phyloP scores from a whole-genome alignment of 2,888 invertebrate species.

The Sclerodermus sp. region DNA sequence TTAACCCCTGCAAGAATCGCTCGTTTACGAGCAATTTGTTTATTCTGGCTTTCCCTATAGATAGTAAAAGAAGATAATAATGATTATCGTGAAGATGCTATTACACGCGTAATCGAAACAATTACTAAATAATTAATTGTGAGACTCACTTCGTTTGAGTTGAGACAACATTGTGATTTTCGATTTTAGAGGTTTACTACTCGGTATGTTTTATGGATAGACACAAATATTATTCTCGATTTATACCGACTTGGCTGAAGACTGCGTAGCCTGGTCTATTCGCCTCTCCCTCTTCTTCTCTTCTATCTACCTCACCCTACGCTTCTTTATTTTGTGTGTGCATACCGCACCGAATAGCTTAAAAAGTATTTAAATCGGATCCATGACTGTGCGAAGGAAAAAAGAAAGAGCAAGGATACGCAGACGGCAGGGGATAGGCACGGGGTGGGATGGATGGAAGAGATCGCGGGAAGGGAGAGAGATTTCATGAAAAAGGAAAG shows the following conservation, averaged over 20 bases:
- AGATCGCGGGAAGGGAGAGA: background rate
- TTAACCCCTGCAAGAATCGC: no score
- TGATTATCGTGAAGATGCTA: slow-evolving; percentile 23
- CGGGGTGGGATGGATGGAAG: no score
- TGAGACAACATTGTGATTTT: slow-evolving; percentile 44
- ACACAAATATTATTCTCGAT: background rate
- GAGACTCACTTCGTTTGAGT: slow-evolving; percentile 19
- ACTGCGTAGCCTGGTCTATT: no score
- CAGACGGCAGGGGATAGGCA: no score
- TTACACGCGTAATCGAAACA: slow-evolving; percentile 10
- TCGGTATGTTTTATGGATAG: slow-evolving; percentile 8
- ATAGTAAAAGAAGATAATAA: slow-evolving; percentile 22
- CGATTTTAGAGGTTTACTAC: slow-evolving; percentile 31
- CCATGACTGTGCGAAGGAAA: no score
- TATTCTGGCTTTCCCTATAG: slow-evolving; percentile 31
- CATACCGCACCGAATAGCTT: no score
- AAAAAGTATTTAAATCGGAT: no score
- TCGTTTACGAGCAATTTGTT: no score
- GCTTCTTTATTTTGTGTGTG: slow-evolving; percentile 9
- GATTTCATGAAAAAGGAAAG: background rate
- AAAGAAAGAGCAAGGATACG: no score
- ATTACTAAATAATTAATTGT: slow-evolving; percentile 12
- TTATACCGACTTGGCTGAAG: no score
- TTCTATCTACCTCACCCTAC: background rate
- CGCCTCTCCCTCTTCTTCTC: background rate